Percentiles rank a stretch among this genome's conserved stretches.
These are phyloP conservation scores for Epizoanthus stellaris DNA, from an alignment of 92 coral and sea anemone genomes.

Conservation along the genomic window DNA sequence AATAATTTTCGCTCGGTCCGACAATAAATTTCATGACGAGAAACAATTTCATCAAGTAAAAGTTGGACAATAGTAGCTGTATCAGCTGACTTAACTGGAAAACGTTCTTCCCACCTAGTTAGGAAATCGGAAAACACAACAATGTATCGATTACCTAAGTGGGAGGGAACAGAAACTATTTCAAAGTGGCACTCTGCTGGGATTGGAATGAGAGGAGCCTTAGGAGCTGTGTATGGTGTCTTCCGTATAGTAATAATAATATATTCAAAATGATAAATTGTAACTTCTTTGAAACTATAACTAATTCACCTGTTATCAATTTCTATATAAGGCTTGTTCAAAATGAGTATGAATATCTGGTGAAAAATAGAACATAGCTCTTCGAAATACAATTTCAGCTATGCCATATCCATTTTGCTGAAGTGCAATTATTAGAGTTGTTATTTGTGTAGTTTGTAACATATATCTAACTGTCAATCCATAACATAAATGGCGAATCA, in stretches of 20 bases:
- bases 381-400: no score
- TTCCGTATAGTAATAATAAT: slow-evolving; percentile 25
- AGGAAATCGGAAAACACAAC: slow-evolving; percentile 63
- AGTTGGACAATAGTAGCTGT: slow-evolving; percentile 55
- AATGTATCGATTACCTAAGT: slow-evolving; percentile 62
- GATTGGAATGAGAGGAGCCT: slow-evolving; percentile 27
- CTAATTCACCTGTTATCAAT: no score
- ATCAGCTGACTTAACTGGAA: slow-evolving; percentile 47
- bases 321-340: no score
- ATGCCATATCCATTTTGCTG: no score
- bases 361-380: no score
- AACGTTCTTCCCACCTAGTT: slow-evolving; percentile 68
- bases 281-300: no score
- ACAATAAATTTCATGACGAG: slow-evolving; percentile 47
- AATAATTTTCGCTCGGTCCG: slow-evolving; percentile 56
- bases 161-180: slow-evolving; percentile 37
- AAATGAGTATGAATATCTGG: no score
- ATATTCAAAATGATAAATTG: no score
- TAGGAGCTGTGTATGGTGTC: slow-evolving; percentile 36
- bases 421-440: no score
- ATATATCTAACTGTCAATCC: no score
- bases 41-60: slow-evolving; percentile 51
- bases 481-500: no score
- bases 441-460: no score
- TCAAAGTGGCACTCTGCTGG: slow-evolving; percentile 30